phyloP scores from a whole-genome alignment of 2,113 vertebrate genomes.

The Oryzias melastigma region DNA sequence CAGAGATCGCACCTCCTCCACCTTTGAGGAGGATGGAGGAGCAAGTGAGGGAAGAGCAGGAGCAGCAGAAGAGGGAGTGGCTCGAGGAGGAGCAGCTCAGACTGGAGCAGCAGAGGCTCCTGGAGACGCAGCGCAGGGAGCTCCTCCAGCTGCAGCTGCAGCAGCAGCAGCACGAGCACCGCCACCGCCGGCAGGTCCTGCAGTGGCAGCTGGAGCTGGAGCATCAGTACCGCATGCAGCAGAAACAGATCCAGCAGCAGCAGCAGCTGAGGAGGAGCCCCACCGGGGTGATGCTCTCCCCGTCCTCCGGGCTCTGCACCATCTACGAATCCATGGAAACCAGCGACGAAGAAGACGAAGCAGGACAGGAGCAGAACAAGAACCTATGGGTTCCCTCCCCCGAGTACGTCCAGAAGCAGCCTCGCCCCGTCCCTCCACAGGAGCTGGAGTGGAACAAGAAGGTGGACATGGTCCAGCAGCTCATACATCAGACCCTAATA shows the following conservation, averaged over 20 bases:
- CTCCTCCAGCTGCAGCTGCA: constrained; percentile 68
- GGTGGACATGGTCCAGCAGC: constrained; percentile 86
- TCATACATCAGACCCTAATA: constrained; percentile 85
- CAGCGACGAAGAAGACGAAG: constrained; percentile 75
- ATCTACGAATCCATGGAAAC: constrained; percentile 81
- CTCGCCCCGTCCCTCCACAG: constrained; percentile 61
- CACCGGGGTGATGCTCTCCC: constrained; percentile 56
- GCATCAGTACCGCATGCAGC: constrained; percentile 68
- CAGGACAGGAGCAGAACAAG: constrained; percentile 22
- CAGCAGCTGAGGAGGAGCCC: constrained; percentile 65
- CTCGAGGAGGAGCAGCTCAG: constrained; percentile 66
- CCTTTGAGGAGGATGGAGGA: constrained; percentile 54
- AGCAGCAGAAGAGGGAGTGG: constrained; percentile 63
- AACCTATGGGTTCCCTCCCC: constrained; percentile 2
- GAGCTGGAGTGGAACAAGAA: constrained; percentile 78
- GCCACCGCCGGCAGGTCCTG: constrained; percentile 58
- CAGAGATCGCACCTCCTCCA: constrained; percentile 10
- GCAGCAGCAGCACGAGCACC: constrained; percentile 69
- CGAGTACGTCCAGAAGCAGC: constrained; percentile 50
- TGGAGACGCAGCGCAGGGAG: constrained; percentile 69
- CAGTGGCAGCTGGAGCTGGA: constrained; percentile 68
- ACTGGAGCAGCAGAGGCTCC: constrained; percentile 67
- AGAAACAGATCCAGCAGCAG: constrained; percentile 66
- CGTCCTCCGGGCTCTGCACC: constrained; percentile 76
- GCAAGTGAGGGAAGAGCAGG: constrained; percentile 54